Evolutionary conservation across 2,888 invertebrate genomes (phyloP), one percentile per base, ranked within the genome.

Genomic region (Melanophora roralis): DNA sequence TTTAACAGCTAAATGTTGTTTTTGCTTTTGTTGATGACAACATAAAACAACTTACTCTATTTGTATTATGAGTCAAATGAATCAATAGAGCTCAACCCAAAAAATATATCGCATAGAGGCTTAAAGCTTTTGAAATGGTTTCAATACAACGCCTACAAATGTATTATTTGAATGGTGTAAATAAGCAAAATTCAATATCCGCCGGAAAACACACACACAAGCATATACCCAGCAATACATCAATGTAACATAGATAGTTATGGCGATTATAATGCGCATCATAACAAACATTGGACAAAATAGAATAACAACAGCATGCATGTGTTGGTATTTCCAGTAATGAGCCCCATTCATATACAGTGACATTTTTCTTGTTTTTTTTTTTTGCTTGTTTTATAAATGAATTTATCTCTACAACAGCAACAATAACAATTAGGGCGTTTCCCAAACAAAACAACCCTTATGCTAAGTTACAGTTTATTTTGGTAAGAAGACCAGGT

Each of bases 251-350:
- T 16, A 69, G 53, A 64, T 64, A 77, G 49, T 57, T 59, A 77
- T 77, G 76, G 64, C 76, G 69, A 71, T 77, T 65, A 71, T 51
- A 65, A 71, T 64, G 76, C 57, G 76, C 69, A 77, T 77, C 76
- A 57, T 71, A 57, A 49, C 47, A 69, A 77, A 76, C 27, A 62
- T 12, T 59, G 23, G 12, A 3, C 2, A 7, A 23, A 49, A 51
- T n/a, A n/a, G 6, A 11, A 27, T n/a, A 12, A 27, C 9, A 9
- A 11, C 21, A 16, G 23, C 27, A 1, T 49, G n/a, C 34, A 32
- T 45, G 27, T 53, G 16, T 43, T 21, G 27, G 16, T 16, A 16
- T 51, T 38, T 65, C 38, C 21, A n/a, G 21, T 57, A 69, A 57
- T 64, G 76, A 68, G 62, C 57, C 32, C 62, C 64, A 64, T 71